phyloP scores from a whole-genome alignment of 2,797 vertebrate genomes.

The Poecile montanus region DNA sequence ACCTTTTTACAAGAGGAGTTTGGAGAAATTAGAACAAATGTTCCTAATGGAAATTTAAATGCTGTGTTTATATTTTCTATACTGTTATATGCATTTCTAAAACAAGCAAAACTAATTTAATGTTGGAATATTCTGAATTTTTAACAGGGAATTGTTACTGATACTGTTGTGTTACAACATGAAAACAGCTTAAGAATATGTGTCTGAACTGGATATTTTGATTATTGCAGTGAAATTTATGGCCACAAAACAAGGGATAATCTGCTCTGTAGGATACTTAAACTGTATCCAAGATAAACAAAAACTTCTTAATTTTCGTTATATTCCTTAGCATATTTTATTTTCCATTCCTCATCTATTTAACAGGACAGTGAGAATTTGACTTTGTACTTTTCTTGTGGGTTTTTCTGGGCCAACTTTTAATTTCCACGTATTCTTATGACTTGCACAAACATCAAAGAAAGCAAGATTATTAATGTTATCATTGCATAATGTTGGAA shows the following conservation, averaged over 20 bases:
- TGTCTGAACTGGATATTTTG: neutral
- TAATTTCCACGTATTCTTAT: neutral
- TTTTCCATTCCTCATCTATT: neutral
- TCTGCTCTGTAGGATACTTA: neutral
- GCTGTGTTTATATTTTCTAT: neutral
- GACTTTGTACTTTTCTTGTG: neutral
- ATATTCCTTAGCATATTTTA: neutral
- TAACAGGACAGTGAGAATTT: neutral
- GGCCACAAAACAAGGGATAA: neutral
- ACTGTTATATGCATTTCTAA: neutral
- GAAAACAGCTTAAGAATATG: neutral
- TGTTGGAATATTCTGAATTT: neutral
- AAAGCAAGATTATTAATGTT: neutral
- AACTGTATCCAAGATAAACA: neutral
- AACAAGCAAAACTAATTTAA: neutral
- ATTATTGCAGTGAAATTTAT: neutral
- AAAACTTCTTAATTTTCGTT: neutral
- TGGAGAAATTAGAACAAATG: slow-evolving; percentile 31
- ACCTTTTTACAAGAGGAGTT: slow-evolving; percentile 23
- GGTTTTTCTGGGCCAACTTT: neutral
- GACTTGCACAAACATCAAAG: neutral
- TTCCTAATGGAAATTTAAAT: slow-evolving; percentile 23
- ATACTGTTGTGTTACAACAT: rapidly evolving
- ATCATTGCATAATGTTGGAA: neutral
- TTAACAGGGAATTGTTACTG: neutral